Evolutionary conservation across 2,113 vertebrate species (phyloP), one percentile per base, ranked within the genome.

Genomic region (Peromyscus polionotus): DNA sequence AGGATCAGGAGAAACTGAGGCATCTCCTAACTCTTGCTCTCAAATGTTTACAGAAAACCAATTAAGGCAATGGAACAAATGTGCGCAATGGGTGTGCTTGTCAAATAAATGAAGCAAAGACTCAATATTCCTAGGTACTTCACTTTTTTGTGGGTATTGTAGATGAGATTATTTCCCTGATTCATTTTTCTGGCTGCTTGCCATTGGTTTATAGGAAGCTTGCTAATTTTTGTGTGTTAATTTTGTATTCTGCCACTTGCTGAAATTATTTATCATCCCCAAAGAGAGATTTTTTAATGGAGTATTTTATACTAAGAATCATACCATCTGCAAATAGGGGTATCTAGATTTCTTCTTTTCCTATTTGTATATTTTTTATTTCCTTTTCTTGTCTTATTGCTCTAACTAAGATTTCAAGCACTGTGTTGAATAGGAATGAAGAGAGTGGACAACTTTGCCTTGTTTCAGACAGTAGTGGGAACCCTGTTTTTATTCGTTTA

Each of bases 31-130:
- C 42, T 39, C 39, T 28, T 79, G 1, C 13, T 5, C 51, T 93
- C 83, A n/a, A 36, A 28, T 54, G 3, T 76, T 96, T 92, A 48
- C 31, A 54, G 83, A 88, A 97, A 5, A 75, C 24, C 13, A 63
- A 8, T 7, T 57, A 76, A 16, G 4, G 17, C 6, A 16, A 65
- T 59, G 12, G 91, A 79, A 65, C 39, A 75, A 68, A 39, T 31
- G 39, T 19, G 48, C 11, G 33, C n/a, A 33, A 59, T 42, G 22
- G 22, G 63, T 75, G 0, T 88, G 28, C 28, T 73, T 95, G 68
- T 92, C 84, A 81, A 84, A 75, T 17, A 68, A 72, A 54, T 54
- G 70, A 67, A 88, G 79, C 14, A 86, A 89, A 84, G 13, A 92
- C 42, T 89, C 16, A 39, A 36, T 80, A 39, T n/a, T 85, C 45